Conservation (phyloP, 2,113 vertebrate species). For the Entelurus aequoreus region DNA sequence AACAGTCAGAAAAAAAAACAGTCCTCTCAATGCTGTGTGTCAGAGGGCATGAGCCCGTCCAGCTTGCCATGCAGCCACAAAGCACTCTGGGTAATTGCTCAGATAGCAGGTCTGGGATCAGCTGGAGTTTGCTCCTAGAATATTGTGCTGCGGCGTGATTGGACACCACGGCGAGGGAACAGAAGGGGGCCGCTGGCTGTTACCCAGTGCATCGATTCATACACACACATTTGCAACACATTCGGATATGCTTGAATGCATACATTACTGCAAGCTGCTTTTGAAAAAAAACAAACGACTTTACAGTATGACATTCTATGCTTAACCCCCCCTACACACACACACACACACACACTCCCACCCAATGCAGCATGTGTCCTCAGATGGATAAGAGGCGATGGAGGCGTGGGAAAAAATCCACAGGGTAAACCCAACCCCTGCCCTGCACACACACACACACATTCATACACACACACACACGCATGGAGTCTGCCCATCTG, state of each 20-base stretch:
- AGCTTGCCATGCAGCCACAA: conserved; percentile 58
- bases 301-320: conserved; percentile 46
- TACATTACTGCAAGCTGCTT: conserved; percentile 39
- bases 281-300: conserved; percentile 46
- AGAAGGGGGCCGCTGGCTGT: conserved; percentile 69
- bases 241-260: conserved; percentile 43
- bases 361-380: conserved; percentile 53
- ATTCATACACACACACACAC: conserved; percentile 19
- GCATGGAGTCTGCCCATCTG: conserved; percentile 46
- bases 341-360: conserved; percentile 9
- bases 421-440: conserved; percentile 54
- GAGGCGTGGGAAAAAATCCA: conserved; percentile 65
- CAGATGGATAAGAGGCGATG: conserved; percentile 48
- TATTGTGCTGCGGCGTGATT: conserved; percentile 50
- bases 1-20: conserved; percentile 46
- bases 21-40: conserved; percentile 43
- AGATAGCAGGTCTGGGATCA: conserved; percentile 71
- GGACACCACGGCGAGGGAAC: conserved; percentile 55
- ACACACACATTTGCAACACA: conserved; percentile 30
- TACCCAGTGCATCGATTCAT: conserved; percentile 61
- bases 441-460: conserved; percentile 19
- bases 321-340: conserved; percentile 12
- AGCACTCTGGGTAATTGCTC: conserved; percentile 73
- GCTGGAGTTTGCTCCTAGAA: conserved; percentile 63
- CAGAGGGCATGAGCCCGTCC: conserved; percentile 63